These are phyloP conservation scores for Maniola jurtina DNA, from an alignment of 1,140 invertebrate genomes.

Conservation along the genomic window DNA sequence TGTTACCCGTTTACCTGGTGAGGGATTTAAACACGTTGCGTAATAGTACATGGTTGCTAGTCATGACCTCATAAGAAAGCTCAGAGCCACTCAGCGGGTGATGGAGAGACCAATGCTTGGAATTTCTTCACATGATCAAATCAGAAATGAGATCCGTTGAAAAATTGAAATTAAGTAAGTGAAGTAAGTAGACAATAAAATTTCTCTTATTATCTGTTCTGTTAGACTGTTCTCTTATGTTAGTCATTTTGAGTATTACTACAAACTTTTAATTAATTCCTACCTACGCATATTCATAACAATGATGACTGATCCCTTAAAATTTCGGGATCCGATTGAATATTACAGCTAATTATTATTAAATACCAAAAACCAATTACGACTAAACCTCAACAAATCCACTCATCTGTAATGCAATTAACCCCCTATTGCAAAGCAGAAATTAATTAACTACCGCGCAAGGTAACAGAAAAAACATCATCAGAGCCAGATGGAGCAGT, in stretches of 20 bases:
- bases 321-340: conserved; percentile 16
- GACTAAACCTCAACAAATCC: conserved; percentile 51
- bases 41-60: too few species aligned
- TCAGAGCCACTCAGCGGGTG: too few species aligned
- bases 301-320: conserved; percentile 3
- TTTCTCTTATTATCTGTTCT: too few species aligned
- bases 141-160: too few species aligned
- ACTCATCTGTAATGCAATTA: conserved; percentile 54
- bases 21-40: too few species aligned
- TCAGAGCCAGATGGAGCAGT: conserved; percentile 60
- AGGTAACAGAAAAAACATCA: conserved; percentile 54
- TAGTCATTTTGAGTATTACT: neutral
- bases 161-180: too few species aligned
- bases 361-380: conserved; percentile 49
- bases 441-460: conserved; percentile 66
- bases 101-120: too few species aligned
- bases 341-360: conserved; percentile 29
- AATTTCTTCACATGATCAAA: too few species aligned
- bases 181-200: too few species aligned
- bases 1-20: too few species aligned
- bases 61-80: too few species aligned
- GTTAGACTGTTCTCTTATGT: too few species aligned
- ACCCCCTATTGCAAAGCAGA: conserved; percentile 41
- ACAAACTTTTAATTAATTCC: neutral
- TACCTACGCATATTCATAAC: neutral